These are phyloP conservation scores for Archilochus colubris DNA, from an alignment of 2,113 vertebrate species.

Conservation along the genomic window DNA sequence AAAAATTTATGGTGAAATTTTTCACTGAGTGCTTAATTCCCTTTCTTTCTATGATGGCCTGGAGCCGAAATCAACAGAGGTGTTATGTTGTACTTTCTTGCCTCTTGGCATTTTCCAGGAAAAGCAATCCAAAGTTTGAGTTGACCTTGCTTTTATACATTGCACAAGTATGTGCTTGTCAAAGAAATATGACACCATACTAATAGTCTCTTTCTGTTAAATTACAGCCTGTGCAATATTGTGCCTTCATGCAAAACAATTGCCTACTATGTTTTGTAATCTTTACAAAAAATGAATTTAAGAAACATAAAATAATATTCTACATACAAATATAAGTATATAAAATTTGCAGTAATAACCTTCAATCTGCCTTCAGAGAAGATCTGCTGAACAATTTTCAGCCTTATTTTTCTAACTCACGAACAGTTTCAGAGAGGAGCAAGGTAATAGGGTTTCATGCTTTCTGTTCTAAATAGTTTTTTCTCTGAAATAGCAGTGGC, in stretches of 20 bases:
- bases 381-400: background rate
- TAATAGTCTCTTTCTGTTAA: background rate
- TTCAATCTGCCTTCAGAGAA: background rate
- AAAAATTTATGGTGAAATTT: background rate
- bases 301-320: background rate
- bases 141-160: background rate
- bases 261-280: background rate
- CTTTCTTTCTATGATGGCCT: background rate
- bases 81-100: background rate
- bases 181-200: background rate
- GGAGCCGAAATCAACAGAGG: background rate
- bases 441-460: background rate
- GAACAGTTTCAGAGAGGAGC: background rate
- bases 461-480: background rate
- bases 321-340: background rate
- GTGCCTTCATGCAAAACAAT: background rate
- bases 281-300: background rate
- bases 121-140: background rate
- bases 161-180: background rate
- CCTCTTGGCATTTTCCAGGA: background rate
- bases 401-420: background rate
- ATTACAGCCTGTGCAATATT: background rate
- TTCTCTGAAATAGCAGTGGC: accelerated
- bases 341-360: background rate
- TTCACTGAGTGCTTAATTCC: background rate